phyloP scores from a whole-genome alignment of 1,140 invertebrate species.

The Acromyrmex charruanus region DNA sequence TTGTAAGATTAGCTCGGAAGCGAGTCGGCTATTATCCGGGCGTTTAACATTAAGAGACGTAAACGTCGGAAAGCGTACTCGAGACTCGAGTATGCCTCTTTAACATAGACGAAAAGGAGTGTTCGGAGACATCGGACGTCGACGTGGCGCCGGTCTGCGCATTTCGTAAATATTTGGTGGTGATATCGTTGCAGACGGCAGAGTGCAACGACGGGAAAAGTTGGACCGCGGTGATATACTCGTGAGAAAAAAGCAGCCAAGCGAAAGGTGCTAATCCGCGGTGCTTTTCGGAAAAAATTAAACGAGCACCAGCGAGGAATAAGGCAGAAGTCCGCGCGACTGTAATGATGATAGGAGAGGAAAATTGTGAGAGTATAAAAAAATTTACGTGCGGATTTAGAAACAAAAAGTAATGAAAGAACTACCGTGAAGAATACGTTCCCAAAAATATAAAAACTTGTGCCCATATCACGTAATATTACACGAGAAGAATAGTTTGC shows the following conservation, averaged over 20 bases:
- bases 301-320: constrained; percentile 23
- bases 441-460: constrained; percentile 4
- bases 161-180: constrained; percentile 59
- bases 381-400: not conserved
- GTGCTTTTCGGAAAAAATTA: constrained; percentile 43
- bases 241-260: constrained; percentile 36
- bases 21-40: constrained; percentile 40
- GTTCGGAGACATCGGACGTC: constrained; percentile 10
- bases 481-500: too few species aligned
- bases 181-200: not conserved
- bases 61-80: constrained; percentile 53
- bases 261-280: constrained; percentile 35
- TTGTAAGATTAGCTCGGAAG: constrained; percentile 43
- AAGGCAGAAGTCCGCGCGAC: not conserved
- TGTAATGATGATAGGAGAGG: constrained; percentile 5
- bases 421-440: not conserved
- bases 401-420: not conserved
- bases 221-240: not conserved
- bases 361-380: constrained; percentile 6
- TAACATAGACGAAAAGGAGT: constrained; percentile 40
- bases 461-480: not conserved
- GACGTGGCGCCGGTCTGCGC: not conserved
- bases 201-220: constrained; percentile 16
- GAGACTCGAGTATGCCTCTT: constrained; percentile 53
- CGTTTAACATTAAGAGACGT: constrained; percentile 53